These are phyloP conservation scores for Dicrurus megarhynchus DNA, from an alignment of 2,113 vertebrate genomes.

Conservation along the genomic window DNA sequence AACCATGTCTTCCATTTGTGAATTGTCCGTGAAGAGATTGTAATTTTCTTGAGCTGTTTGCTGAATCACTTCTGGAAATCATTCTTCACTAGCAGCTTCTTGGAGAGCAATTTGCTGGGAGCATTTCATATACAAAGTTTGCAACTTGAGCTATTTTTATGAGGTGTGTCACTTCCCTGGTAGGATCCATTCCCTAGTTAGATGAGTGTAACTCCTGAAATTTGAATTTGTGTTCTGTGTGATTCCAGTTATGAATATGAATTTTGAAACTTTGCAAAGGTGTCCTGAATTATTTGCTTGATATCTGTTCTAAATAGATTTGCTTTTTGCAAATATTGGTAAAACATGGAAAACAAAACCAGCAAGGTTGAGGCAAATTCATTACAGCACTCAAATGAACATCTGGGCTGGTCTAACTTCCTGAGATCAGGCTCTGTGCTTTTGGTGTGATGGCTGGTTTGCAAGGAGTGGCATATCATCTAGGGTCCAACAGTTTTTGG, in stretches of 20 bases:
- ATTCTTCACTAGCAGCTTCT: constrained; percentile 7
- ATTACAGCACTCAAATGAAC: neutral
- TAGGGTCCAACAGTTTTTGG: neutral
- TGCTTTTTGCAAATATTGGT: neutral
- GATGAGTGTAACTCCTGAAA: neutral
- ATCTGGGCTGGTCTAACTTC: neutral
- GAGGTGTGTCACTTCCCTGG: neutral
- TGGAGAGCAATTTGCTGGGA: neutral
- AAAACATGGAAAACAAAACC: neutral
- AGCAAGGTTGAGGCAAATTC: neutral
- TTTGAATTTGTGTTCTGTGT: neutral
- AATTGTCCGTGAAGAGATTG: neutral
- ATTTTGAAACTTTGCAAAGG: neutral
- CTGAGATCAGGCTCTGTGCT: neutral
- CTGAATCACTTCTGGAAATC: constrained; percentile 40
- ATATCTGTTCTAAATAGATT: neutral
- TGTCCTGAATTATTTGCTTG: neutral
- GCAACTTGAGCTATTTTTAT: constrained; percentile 14
- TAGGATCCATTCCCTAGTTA: neutral
- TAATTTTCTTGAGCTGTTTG: constrained; percentile 32
- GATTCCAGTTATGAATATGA: neutral
- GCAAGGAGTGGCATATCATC: neutral
- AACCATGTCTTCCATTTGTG: neutral
- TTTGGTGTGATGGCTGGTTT: neutral
- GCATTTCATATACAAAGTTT: constrained; percentile 36